phyloP scores from a whole-genome alignment of 2,797 vertebrate species.

The Acipenser transmontanus region DNA sequence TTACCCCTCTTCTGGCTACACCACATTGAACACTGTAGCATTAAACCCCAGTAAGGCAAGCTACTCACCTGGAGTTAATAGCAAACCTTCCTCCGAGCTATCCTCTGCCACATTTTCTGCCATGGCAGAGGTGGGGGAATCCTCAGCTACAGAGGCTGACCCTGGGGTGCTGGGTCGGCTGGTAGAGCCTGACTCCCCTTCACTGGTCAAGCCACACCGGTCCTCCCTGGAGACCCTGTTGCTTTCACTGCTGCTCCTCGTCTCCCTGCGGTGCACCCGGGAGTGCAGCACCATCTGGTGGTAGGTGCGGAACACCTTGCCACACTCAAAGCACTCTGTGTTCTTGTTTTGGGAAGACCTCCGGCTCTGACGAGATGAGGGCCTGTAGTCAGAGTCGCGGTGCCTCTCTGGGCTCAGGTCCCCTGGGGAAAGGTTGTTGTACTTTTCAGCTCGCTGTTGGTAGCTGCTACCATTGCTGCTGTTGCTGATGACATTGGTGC shows the following conservation, averaged over 20 bases:
- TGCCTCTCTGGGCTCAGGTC: constrained; percentile 57
- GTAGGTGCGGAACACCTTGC: constrained; percentile 88
- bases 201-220: constrained; percentile 74
- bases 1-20: background rate
- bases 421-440: constrained; percentile 20
- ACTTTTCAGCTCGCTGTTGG: constrained; percentile 39
- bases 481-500: no score
- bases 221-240: constrained; percentile 35
- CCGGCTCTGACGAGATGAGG: constrained; percentile 67
- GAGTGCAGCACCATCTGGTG: constrained; percentile 90
- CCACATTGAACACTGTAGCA: background rate
- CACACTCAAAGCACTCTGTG: constrained; percentile 87
- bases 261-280: constrained; percentile 75
- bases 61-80: constrained; percentile 52
- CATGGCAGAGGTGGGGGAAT: constrained; percentile 55
- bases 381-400: constrained; percentile 72
- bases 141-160: constrained; percentile 59
- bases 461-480: no score
- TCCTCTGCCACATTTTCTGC: constrained; percentile 68
- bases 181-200: constrained; percentile 73
- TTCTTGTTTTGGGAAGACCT: constrained; percentile 68
- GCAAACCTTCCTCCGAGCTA: constrained; percentile 55
- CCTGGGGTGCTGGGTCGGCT: constrained; percentile 79
- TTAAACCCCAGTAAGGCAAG: background rate
- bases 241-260: constrained; percentile 41